These are phyloP conservation scores for Silurus glanis DNA, from an alignment of 2,113 vertebrate genomes.

Conservation along the genomic window DNA sequence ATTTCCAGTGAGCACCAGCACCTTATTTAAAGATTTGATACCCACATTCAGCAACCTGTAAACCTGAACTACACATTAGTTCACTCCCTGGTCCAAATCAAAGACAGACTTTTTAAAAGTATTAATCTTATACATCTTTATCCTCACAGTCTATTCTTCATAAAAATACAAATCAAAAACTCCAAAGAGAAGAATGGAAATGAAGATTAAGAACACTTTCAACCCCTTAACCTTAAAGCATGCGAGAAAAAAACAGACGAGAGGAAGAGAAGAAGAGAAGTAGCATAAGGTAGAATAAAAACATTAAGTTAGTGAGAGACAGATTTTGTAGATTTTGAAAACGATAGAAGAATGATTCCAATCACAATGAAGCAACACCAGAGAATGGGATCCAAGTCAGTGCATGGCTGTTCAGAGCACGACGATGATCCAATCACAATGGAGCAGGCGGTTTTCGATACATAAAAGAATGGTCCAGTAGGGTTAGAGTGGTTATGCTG, in stretches of 20 bases:
- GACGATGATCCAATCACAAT: constrained; percentile 51
- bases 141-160: constrained; percentile 19
- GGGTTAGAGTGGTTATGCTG: constrained; percentile 64
- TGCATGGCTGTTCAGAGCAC: constrained; percentile 47
- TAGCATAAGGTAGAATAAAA: constrained; percentile 42
- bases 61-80: not conserved
- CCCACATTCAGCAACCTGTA: not conserved
- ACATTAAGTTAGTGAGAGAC: constrained; percentile 9
- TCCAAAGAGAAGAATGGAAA: constrained; percentile 33
- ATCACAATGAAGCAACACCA: constrained; percentile 62
- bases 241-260: constrained; percentile 53
- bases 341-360: constrained; percentile 60
- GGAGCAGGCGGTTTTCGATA: constrained; percentile 46
- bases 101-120: not conserved
- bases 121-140: not conserved
- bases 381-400: constrained; percentile 46
- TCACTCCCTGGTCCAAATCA: not conserved
- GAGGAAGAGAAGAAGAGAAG: constrained; percentile 30
- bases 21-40: not conserved
- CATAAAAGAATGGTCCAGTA: constrained; percentile 59
- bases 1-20: not conserved
- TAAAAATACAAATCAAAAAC: constrained; percentile 19
- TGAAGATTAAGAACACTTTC: no score
- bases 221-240: constrained; percentile 47
- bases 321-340: constrained; percentile 51